Percentiles rank a stretch among this genome's conserved stretches.
phyloP scores from a whole-genome alignment of 2,797 vertebrate species.

The Buphagus erythrorhynchus region DNA sequence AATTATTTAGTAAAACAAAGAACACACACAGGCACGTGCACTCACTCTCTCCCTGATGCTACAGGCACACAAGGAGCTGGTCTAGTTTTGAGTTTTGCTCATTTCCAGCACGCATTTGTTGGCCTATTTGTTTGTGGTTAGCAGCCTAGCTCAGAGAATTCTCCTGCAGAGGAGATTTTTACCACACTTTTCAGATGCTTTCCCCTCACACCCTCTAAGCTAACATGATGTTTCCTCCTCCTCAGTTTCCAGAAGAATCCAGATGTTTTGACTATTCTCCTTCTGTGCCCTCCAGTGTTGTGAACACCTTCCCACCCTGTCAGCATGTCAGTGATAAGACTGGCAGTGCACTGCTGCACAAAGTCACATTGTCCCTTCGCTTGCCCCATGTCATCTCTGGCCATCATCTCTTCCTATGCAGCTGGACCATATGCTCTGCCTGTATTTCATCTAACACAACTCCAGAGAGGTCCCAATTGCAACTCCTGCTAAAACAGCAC shows the following conservation, averaged over 20 bases:
- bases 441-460: neutral
- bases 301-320: neutral
- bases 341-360: accelerated
- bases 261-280: neutral
- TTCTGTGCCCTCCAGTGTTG: neutral
- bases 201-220: neutral
- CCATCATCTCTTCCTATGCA: accelerated
- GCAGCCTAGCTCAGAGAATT: neutral
- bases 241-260: neutral
- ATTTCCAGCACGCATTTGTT: neutral
- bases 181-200: neutral
- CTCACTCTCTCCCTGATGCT: neutral
- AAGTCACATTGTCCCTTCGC: neutral
- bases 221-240: accelerated
- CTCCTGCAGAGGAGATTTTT: neutral
- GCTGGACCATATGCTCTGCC: neutral
- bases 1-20: neutral
- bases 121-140: neutral
- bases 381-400: neutral
- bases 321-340: accelerated
- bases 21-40: neutral
- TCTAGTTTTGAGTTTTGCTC: neutral
- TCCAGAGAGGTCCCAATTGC: neutral
- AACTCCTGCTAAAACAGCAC: neutral
- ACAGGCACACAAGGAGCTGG: neutral